These are phyloP conservation scores for Brachionus sp. DNA, from an alignment of 1,140 invertebrate genomes.

Conservation along the genomic window DNA sequence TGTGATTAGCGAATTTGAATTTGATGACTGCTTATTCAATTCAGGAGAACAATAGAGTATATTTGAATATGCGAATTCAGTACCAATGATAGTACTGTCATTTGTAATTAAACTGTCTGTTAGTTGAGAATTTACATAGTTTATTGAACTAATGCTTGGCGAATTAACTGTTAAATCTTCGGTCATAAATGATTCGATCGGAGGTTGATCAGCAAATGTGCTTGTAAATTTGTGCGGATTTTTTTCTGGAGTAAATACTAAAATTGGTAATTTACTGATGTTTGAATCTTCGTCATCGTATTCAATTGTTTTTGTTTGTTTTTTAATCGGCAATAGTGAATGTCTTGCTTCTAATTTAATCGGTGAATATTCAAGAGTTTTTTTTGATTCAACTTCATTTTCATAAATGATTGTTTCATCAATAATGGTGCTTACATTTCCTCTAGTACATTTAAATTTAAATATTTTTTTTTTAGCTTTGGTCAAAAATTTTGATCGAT, in stretches of 20 bases:
- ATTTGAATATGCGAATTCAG: slow-evolving; percentile 10
- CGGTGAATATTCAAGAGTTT: background rate
- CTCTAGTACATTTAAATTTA: slow-evolving; percentile 18
- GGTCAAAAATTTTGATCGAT: background rate
- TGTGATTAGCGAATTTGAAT: background rate
- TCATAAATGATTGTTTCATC: background rate
- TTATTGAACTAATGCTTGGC: background rate
- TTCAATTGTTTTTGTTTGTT: background rate
- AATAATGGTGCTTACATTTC: background rate
- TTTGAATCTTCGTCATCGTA: background rate
- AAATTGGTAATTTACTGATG: slow-evolving; percentile 26
- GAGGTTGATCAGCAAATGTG: background rate
- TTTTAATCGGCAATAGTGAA: background rate
- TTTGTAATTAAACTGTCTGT: slow-evolving; percentile 19
- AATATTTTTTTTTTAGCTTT: slow-evolving; percentile 6
- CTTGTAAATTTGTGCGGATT: background rate
- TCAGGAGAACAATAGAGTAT: slow-evolving; percentile 3
- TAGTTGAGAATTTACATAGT: background rate
- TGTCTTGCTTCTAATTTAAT: background rate
- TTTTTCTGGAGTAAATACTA: slow-evolving; percentile 8
- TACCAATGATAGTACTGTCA: background rate
- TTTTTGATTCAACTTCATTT: background rate
- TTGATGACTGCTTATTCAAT: background rate
- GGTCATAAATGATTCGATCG: slow-evolving; percentile 17
- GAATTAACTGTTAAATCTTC: background rate